Evolutionary conservation across 2,888 invertebrate genomes (phyloP).

Genomic region (Tribolium freemani): DNA sequence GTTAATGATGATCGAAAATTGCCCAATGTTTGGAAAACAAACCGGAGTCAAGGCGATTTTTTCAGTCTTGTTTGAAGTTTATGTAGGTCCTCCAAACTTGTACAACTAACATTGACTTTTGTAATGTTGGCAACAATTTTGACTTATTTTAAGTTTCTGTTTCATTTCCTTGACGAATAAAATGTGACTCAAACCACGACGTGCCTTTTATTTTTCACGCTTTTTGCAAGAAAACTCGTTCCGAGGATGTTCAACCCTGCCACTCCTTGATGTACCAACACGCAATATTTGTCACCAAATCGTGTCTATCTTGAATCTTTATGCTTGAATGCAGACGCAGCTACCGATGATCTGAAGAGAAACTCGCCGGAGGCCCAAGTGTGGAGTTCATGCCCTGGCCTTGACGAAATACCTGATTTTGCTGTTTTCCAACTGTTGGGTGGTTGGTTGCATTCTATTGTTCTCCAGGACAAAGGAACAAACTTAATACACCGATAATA

Average conservation of each 20-base stretch:
- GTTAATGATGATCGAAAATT: not conserved
- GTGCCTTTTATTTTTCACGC: not conserved
- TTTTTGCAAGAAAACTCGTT: not conserved
- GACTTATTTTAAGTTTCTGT: not conserved
- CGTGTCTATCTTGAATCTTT: not conserved
- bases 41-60: not conserved
- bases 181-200: not conserved
- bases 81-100: not conserved
- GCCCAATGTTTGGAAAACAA: not conserved
- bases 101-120: not conserved
- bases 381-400: slow-evolving; percentile 20
- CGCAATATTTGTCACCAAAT: slow-evolving; percentile 1
- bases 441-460: not conserved
- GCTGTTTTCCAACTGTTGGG: slow-evolving; percentile 1
- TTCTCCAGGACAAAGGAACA: not conserved
- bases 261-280: slow-evolving; percentile 11
- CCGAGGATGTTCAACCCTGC: not conserved
- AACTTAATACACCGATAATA: slow-evolving; percentile 1
- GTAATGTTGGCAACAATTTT: not conserved
- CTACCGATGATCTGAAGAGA: not conserved
- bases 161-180: not conserved
- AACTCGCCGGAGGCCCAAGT: not conserved
- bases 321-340: not conserved
- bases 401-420: slow-evolving; percentile 20
- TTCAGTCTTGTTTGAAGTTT: not conserved